Evolutionary conservation across 2,797 vertebrate species (phyloP), one percentile per base, ranked within the genome.

Genomic region (Myoxocephalus aenaeus): DNA sequence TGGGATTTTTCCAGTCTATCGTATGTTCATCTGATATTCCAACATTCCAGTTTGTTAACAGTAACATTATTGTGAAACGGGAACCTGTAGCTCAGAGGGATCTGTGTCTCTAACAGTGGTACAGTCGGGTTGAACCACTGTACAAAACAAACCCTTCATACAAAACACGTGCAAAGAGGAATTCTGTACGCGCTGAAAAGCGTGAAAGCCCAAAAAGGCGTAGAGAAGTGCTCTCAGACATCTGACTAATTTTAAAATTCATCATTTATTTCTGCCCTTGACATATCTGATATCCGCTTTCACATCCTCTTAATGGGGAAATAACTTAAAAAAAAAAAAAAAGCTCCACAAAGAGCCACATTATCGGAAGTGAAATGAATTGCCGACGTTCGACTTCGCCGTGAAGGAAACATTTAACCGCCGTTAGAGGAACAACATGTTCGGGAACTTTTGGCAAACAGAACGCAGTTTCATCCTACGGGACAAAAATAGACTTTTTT

Each of bases 361-460:
- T 34, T 36, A 74, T 42, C 64, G 73, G 84, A 87, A 84, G 79
- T 80, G 74, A 82, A 75, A 87, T 51, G 1, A 50, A 65, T n/a
- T 14, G 1, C 38, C 51, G 76, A 73, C 79, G 48, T 67, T 69
- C 1, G 25, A 17, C 71, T 40, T 18, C 22, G 34, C 8, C 46
- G 7, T 38, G 13, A 70, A 65, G 36, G 40, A 61, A 77, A 77
- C 51, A 0, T 25, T 68, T 5, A 2, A 25, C 51, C 6, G 29
- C 50, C 4, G 0, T 34, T 48, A 73, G 56, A 78, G 81, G 73
- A 89, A 82, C n/a, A 53, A 34, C n/a, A 7, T 13, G 22, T 57
- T 48, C 0, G 2, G 59, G n/a, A 5, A 58, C 73, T 81, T 86
- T 75, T 76, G 68, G 56, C 57, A 58, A 36, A 72, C 53, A 59